phyloP scores from a whole-genome alignment of 2,113 vertebrate genomes.

The Oryzias javanicus region DNA sequence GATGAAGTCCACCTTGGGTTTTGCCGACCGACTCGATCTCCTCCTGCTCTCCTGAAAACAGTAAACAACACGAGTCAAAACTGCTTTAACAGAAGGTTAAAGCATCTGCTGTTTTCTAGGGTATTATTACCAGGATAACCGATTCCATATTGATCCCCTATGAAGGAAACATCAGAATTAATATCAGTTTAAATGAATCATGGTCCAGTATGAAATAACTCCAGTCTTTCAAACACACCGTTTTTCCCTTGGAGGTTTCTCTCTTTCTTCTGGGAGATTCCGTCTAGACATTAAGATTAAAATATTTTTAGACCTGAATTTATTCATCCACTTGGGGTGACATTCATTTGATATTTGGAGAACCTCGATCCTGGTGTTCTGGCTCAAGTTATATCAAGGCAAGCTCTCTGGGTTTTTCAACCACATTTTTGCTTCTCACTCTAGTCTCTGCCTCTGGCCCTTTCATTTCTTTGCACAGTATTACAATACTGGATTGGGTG shows the following conservation, averaged over 20 bases:
- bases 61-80: not conserved
- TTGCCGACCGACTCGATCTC: not conserved
- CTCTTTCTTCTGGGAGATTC: slow-evolving; percentile 1
- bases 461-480: too few species aligned
- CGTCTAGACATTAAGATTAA: slow-evolving; percentile 17
- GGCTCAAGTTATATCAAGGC: too few species aligned
- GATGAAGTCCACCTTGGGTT: slow-evolving; percentile 1
- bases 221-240: slow-evolving; percentile 7
- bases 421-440: too few species aligned
- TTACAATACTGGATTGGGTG: not conserved
- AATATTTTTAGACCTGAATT: not conserved
- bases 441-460: too few species aligned
- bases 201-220: not conserved
- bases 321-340: too few species aligned
- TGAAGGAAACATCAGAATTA: slow-evolving; percentile 8
- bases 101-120: not conserved
- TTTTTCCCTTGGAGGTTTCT: slow-evolving; percentile 44
- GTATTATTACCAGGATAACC: slow-evolving; percentile 17
- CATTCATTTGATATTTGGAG: too few species aligned
- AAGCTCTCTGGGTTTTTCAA: too few species aligned
- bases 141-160: slow-evolving; percentile 43
- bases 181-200: not conserved
- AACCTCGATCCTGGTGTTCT: too few species aligned
- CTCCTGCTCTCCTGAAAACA: not conserved
- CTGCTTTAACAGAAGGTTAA: not conserved